phyloP scores from a whole-genome alignment of 2,888 invertebrate species.

The Pteria penguin region DNA sequence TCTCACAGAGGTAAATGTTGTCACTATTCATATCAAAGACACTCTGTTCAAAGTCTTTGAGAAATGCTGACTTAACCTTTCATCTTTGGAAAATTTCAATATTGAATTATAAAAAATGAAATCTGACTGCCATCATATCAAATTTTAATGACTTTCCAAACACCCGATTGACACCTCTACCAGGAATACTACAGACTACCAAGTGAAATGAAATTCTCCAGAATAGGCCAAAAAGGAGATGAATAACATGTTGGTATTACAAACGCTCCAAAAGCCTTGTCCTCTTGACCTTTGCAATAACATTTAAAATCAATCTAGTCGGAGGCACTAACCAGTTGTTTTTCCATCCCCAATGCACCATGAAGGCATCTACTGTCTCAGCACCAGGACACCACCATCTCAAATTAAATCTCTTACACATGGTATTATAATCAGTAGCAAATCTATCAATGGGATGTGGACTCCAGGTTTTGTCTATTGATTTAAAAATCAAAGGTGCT shows the following conservation, averaged over 20 bases:
- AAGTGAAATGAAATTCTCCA: too few species aligned
- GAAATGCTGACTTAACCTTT: too few species aligned
- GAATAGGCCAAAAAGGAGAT: neutral
- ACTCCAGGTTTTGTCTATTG: conserved; percentile 11
- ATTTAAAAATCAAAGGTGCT: neutral
- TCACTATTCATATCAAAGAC: too few species aligned
- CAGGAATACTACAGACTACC: too few species aligned
- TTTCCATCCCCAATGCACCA: conserved; percentile 19
- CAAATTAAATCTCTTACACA: conserved; percentile 20
- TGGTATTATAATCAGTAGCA: conserved; percentile 19
- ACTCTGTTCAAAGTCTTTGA: too few species aligned
- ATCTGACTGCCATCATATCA: too few species aligned
- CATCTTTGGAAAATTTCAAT: too few species aligned
- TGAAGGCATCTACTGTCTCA: conserved; percentile 37
- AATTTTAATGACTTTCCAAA: too few species aligned
- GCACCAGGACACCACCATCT: conserved; percentile 14
- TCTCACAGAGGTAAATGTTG: too few species aligned
- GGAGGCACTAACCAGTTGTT: conserved; percentile 51
- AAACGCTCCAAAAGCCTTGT: neutral
- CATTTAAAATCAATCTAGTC: conserved; percentile 29
- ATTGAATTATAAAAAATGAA: too few species aligned
- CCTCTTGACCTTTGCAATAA: conserved; percentile 25
- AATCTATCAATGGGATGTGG: conserved; percentile 21
- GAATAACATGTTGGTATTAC: neutral
- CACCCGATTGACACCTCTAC: too few species aligned